Percentiles rank a stretch among this genome's conserved stretches.
Conservation (phyloP, 2,113 vertebrate species). For the Colinus virginianus region DNA sequence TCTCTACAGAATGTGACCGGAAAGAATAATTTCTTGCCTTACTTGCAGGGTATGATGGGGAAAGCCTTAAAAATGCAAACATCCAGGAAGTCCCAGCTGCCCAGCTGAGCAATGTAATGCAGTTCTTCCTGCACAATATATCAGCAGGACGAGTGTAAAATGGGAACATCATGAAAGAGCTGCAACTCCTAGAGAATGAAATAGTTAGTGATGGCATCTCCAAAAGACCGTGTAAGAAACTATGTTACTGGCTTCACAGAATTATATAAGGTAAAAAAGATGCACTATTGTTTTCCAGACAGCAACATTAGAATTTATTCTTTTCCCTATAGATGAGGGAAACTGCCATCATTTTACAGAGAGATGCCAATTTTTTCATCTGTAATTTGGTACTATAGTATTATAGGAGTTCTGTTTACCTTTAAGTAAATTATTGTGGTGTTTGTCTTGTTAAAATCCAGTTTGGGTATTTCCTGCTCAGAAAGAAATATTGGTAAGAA, state of each 20-base stretch:
- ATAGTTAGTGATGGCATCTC: neutral
- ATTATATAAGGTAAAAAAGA: neutral
- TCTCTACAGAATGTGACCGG: neutral
- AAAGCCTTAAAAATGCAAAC: neutral
- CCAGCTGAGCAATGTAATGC: neutral
- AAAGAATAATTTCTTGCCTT: neutral
- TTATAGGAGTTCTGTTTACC: neutral
- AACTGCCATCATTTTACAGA: neutral
- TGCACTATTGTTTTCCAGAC: neutral
- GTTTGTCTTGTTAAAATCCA: neutral
- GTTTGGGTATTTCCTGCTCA: neutral
- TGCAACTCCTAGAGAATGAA: neutral
- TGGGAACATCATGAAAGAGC: neutral
- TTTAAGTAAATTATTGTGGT: neutral
- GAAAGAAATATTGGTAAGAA: neutral
- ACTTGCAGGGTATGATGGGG: neutral
- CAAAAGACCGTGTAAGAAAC: neutral
- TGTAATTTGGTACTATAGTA: neutral
- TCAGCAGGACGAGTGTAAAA: neutral
- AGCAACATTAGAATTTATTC: neutral
- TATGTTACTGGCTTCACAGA: neutral
- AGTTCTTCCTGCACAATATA: slow-evolving; percentile 19
- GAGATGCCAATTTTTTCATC: neutral
- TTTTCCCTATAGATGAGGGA: neutral
- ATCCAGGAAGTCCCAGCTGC: slow-evolving; percentile 32